Conservation (phyloP, 2,888 invertebrate species). For the Marasmarcha lunaedactyla region DNA sequence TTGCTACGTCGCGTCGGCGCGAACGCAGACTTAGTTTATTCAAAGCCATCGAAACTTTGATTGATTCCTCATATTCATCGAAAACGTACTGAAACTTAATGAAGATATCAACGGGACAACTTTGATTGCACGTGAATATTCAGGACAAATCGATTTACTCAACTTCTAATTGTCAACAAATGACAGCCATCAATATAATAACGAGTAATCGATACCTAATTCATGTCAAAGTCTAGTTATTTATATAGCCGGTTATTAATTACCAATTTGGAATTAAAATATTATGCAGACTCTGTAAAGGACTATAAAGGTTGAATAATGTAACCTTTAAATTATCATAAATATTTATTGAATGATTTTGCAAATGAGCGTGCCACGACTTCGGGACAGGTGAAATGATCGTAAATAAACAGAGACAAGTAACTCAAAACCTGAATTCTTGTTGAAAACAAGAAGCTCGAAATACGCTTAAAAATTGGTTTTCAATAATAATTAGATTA, state of each 20-base stretch:
- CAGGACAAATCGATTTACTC: no score
- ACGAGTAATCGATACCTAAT: conserved; percentile 1
- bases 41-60: conserved; percentile 22
- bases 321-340: no score
- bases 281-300: no score
- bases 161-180: conserved; percentile 5
- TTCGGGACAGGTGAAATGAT: no score
- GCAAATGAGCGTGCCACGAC: no score
- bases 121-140: no score
- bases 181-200: conserved; percentile 4
- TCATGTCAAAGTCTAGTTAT: not conserved
- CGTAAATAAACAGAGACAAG: no score
- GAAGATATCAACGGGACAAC: conserved; percentile 1
- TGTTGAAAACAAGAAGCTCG: no score
- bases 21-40: conserved; percentile 21
- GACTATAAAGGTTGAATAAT: no score
- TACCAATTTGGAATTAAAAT: not conserved
- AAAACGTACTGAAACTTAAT: conserved; percentile 4
- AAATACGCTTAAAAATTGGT: no score
- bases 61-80: conserved; percentile 4
- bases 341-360: no score
- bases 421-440: no score
- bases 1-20: conserved; percentile 32
- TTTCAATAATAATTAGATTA: conserved; percentile 7
- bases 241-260: not conserved